Percentiles rank a stretch among this genome's conserved stretches.
phyloP scores from a whole-genome alignment of 2,113 vertebrate species.

The Aldabrachelys gigantea region DNA sequence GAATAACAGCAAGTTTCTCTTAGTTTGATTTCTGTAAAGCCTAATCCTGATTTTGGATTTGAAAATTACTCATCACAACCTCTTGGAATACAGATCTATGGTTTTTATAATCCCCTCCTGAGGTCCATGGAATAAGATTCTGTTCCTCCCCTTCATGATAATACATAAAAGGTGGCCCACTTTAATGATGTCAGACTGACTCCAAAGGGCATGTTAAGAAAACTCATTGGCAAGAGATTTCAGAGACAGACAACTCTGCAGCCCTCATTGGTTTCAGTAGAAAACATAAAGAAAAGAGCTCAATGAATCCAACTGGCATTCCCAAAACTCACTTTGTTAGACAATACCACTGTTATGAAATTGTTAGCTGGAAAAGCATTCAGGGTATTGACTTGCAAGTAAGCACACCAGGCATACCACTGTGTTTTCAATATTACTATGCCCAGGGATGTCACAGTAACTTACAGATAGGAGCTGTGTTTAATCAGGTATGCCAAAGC shows the following conservation, averaged over 20 bases:
- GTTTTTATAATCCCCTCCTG: not conserved
- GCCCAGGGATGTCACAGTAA: not conserved
- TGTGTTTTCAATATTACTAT: not conserved
- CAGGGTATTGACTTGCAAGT: not conserved
- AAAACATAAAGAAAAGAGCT: not conserved
- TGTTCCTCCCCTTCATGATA: not conserved
- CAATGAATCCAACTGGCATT: not conserved
- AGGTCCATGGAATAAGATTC: not conserved
- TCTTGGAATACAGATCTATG: not conserved
- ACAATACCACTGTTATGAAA: not conserved
- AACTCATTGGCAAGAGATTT: not conserved
- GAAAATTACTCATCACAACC: not conserved
- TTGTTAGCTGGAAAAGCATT: not conserved
- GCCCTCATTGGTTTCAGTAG: not conserved
- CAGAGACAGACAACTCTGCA: not conserved
- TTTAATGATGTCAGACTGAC: not conserved
- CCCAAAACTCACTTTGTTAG: not conserved
- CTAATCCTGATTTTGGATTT: not conserved
- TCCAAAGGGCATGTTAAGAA: not conserved
- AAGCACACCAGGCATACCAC: accelerated
- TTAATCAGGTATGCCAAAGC: not conserved
- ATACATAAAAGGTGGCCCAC: not conserved
- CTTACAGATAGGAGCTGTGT: not conserved
- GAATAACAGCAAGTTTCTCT: not conserved
- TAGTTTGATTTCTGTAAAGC: not conserved